These are phyloP conservation scores for Pantala flavescens DNA, from an alignment of 1,140 invertebrate genomes.

Conservation along the genomic window DNA sequence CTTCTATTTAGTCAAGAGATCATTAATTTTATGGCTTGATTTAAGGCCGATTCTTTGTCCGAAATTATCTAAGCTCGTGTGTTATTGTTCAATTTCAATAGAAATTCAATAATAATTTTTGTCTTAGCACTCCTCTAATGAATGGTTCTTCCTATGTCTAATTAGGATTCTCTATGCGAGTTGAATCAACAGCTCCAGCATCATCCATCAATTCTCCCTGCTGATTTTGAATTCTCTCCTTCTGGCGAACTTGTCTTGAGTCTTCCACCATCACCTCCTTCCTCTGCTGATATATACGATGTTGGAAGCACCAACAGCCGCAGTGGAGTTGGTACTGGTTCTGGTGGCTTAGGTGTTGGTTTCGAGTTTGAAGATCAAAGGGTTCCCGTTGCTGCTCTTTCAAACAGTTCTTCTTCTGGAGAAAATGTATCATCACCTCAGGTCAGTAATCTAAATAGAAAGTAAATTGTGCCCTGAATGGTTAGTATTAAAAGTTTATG, in stretches of 20 bases:
- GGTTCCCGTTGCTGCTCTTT: slow-evolving; percentile 41
- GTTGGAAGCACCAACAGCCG: neutral
- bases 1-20: neutral
- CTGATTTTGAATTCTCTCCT: slow-evolving; percentile 80
- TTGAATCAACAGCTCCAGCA: slow-evolving; percentile 68
- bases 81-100: no score
- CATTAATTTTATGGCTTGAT: slow-evolving; percentile 20
- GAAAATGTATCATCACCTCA: slow-evolving; percentile 35
- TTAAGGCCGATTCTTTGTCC: neutral
- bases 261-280: slow-evolving; percentile 35
- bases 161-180: slow-evolving; percentile 66
- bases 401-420: slow-evolving; percentile 36
- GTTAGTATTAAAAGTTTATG: no score
- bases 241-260: slow-evolving; percentile 53
- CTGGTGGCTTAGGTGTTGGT: neutral
- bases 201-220: slow-evolving; percentile 82
- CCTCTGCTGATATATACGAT: slow-evolving; percentile 24
- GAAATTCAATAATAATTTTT: no score
- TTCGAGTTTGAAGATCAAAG: slow-evolving; percentile 37
- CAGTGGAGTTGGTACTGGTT: slow-evolving; percentile 4
- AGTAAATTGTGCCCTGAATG: no score
- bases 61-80: neutral
- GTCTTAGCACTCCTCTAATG: no score
- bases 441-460: slow-evolving; percentile 20
- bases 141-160: neutral